Evolutionary conservation across 2,888 invertebrate species (phyloP).

Genomic region (Galeruca laticollis): DNA sequence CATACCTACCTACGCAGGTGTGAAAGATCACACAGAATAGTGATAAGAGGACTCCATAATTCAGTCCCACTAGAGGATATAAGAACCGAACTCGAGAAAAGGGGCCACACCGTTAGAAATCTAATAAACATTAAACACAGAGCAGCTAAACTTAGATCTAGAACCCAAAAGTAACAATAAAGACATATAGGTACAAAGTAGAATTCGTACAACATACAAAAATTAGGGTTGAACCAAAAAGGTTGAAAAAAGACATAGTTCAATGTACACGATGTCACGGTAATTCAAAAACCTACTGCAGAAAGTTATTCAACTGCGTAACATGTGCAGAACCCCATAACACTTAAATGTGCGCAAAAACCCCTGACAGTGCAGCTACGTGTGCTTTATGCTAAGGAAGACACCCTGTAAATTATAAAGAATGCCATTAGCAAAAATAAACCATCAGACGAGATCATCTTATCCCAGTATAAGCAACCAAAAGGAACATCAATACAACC

Average conservation of each 20-base stretch:
- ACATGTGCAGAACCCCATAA: conserved; percentile 15
- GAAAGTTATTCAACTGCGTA: conserved; percentile 35
- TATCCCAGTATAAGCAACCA: neutral
- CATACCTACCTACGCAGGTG: neutral
- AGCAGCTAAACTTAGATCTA: conserved; percentile 2
- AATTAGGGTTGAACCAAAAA: neutral
- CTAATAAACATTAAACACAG: conserved; percentile 5
- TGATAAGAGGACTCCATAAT: conserved; percentile 3
- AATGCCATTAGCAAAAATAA: conserved; percentile 37
- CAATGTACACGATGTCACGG: too few species aligned
- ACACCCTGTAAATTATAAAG: too few species aligned
- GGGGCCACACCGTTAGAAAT: conserved; percentile 3
- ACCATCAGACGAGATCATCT: conserved; percentile 1
- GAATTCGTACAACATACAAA: too few species aligned
- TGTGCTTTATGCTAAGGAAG: conserved; percentile 20
- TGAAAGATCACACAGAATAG: neutral
- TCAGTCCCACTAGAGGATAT: conserved; percentile 1
- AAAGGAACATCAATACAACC: too few species aligned
- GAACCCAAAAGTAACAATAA: conserved; percentile 10
- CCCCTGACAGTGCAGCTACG: conserved; percentile 24
- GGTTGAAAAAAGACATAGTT: conserved; percentile 5
- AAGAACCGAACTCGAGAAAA: too few species aligned
- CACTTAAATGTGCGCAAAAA: conserved; percentile 19
- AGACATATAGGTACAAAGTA: conserved; percentile 10
- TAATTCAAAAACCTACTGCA: conserved; percentile 34